Percentiles rank a stretch among this genome's conserved stretches.
Evolutionary conservation across 37 sponge, comb jelly and placozoan genomes (phyloP).

Genomic region (Bolinopsis microptera): DNA sequence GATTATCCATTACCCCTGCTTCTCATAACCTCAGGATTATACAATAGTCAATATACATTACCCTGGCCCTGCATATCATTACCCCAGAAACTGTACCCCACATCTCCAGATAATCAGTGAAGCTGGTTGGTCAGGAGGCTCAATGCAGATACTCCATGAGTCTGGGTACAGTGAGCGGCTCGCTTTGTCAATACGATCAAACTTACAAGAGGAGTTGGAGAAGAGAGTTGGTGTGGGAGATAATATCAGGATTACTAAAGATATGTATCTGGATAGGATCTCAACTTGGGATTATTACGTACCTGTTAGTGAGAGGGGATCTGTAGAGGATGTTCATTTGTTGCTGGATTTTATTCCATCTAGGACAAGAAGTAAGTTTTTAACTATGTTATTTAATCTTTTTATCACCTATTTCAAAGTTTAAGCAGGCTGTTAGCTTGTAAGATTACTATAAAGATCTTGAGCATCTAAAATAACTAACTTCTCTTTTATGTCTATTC

Average conservation of each 20-base stretch:
- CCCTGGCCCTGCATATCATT: too few species aligned
- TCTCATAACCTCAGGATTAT: too few species aligned
- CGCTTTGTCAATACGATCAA: not conserved
- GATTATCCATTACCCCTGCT: too few species aligned
- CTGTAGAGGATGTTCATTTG: not conserved
- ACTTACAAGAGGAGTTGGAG: not conserved
- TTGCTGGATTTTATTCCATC: not conserved
- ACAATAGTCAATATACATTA: too few species aligned
- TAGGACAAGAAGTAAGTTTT: not conserved
- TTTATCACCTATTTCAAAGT: too few species aligned
- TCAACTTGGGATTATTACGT: not conserved
- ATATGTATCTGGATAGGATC: not conserved
- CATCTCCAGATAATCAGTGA: not conserved
- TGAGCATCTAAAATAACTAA: too few species aligned
- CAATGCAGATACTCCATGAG: not conserved
- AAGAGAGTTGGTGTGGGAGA: not conserved
- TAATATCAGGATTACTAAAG: not conserved
- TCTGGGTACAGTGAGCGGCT: not conserved
- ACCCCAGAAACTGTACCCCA: too few species aligned
- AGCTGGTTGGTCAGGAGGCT: not conserved
- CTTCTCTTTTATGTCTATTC: too few species aligned
- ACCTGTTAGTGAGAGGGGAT: not conserved
- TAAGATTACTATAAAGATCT: too few species aligned
- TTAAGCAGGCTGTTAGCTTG: too few species aligned
- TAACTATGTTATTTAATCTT: too few species aligned